These are phyloP conservation scores for Platyrinchus mystaceus DNA, from an alignment of 2,797 vertebrate species.

Conservation along the genomic window DNA sequence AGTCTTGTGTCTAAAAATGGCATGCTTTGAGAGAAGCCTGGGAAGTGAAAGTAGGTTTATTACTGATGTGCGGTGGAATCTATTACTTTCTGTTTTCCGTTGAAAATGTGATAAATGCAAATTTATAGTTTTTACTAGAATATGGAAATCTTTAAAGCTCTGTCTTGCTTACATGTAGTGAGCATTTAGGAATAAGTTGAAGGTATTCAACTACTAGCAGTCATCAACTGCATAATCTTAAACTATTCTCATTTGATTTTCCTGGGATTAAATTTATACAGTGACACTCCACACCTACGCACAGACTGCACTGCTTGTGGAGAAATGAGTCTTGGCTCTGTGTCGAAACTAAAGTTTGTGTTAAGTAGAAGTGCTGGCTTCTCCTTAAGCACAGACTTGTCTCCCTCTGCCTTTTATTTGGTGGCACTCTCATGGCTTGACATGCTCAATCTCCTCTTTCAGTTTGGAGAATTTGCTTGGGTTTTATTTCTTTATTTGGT, in stretches of 20 bases:
- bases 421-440: not conserved
- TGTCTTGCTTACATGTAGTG: not conserved
- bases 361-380: not conserved
- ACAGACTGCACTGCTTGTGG: not conserved
- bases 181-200: not conserved
- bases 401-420: not conserved
- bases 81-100: not conserved
- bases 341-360: not conserved
- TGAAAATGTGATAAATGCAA: not conserved
- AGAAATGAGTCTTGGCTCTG: not conserved
- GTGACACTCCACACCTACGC: not conserved
- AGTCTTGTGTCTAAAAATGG: not conserved
- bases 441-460: not conserved
- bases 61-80: not conserved
- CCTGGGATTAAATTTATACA: not conserved
- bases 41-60: not conserved
- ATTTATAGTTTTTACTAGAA: not conserved
- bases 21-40: not conserved
- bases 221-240: not conserved
- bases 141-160: not conserved
- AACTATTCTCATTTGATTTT: not conserved
- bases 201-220: not conserved
- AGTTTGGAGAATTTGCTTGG: not conserved
- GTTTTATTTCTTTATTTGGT: not conserved
- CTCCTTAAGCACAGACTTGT: not conserved